Evolutionary conservation across 2,797 vertebrate genomes (phyloP), one percentile per base, ranked within the genome.

Genomic region (Harpagifer antarcticus): DNA sequence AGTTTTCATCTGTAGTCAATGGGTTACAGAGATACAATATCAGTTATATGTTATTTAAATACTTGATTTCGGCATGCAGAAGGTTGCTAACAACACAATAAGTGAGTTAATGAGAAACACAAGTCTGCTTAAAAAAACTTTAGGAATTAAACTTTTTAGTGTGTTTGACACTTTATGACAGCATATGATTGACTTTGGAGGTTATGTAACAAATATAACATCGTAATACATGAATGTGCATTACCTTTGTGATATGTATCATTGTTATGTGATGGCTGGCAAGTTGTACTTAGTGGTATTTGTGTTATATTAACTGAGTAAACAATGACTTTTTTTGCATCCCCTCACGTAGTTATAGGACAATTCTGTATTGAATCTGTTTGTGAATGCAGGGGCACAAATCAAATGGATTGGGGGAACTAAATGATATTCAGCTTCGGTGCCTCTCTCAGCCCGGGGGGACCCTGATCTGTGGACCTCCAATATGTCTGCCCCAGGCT

Each of bases 381-480:
- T 79, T 57, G 67, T 80, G 65, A 80, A 83, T 58, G 19, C 71
- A 16, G 55, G 61, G 14, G 19, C 14, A 66, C 71, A 77, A 84
- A 81, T 79, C 23, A 78, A 89, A 80, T 42, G 47, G 59, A 79
- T 77, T 61, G 14, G 63, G 66, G 62, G 43, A 47, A 75, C 68
- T 58, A 80, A 85, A 86, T 83, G 61, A 72, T 56, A 81, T 83
- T 81, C 83, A 79, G 79, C 78, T 67, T 60, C 17, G 81, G 81
- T 61, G 77, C 66, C 72, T 78, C 70, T 17, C 71, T 74, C 57
- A 53, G 85, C 87, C 84, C 0, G 64, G 50, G 78, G 83, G 84
- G 0, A 37, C 66, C 55, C 68, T 70, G 79, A 84, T 87, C 81
- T 53, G 52, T 78, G 75, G 76, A 81, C 83, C 83, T 78, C 67